Evolutionary conservation across 2,888 invertebrate genomes (phyloP).

Genomic region (Epiblema foenella): DNA sequence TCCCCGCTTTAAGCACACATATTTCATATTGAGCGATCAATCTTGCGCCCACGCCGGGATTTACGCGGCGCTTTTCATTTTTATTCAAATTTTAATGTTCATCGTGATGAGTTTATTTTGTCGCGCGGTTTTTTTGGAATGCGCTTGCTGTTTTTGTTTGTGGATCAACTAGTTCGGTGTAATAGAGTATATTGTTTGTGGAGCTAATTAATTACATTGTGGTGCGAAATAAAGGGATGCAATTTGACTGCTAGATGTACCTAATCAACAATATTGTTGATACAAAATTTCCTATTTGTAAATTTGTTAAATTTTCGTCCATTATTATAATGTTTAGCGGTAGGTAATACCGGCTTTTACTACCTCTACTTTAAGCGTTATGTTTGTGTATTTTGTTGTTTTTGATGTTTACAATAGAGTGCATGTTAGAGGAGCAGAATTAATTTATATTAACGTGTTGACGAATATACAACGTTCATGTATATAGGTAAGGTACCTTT

Average conservation of each 20-base stretch:
- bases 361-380: no score
- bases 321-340: no score
- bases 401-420: no score
- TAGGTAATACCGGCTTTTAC: no score
- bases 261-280: background rate
- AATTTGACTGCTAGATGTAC: background rate
- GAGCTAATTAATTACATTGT: background rate
- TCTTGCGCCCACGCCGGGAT: constrained; percentile 72
- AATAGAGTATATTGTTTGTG: background rate
- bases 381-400: no score
- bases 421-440: background rate
- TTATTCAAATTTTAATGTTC: constrained; percentile 68
- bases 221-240: background rate
- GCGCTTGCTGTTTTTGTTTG: constrained; percentile 21
- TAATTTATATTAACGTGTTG: background rate
- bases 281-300: no score
- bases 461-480: background rate
- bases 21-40: constrained; percentile 73
- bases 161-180: background rate
- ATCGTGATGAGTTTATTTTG: constrained; percentile 65
- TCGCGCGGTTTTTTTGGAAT: constrained; percentile 35
- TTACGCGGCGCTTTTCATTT: constrained; percentile 66
- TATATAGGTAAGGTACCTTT: constrained; percentile 1
- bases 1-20: constrained; percentile 55
- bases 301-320: no score